phyloP scores from a whole-genome alignment of 2,113 vertebrate genomes.

The Pluvialis apricaria region DNA sequence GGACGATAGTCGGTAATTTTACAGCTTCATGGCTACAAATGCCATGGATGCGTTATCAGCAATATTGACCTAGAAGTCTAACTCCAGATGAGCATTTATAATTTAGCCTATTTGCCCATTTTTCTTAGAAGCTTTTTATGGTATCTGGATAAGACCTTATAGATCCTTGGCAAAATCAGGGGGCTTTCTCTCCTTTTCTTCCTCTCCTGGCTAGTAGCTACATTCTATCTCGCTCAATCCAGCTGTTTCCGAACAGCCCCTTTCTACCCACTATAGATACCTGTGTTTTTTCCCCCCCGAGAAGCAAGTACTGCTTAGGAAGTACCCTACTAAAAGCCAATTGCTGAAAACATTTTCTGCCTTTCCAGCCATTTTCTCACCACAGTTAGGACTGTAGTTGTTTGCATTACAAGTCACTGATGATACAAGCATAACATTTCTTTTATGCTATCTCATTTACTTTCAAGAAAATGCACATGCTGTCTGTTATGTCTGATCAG shows the following conservation, averaged over 20 bases:
- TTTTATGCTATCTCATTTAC: neutral
- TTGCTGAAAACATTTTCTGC: neutral
- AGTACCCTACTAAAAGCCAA: neutral
- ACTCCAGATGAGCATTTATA: neutral
- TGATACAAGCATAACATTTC: neutral
- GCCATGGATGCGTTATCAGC: neutral
- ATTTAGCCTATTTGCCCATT: neutral
- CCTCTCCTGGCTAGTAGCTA: neutral
- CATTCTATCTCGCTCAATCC: neutral
- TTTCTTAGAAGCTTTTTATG: neutral
- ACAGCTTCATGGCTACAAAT: neutral
- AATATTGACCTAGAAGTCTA: neutral
- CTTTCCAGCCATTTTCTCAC: neutral
- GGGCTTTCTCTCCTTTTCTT: neutral
- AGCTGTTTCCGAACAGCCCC: neutral
- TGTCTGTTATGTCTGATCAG: neutral
- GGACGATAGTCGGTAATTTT: neutral
- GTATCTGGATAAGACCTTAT: neutral
- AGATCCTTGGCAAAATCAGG: neutral
- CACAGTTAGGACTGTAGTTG: neutral
- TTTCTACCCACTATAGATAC: neutral
- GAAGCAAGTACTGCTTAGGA: neutral
- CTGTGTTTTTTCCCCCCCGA: fast-evolving
- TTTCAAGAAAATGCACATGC: neutral
- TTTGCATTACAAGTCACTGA: neutral